Evolutionary conservation across 2,888 invertebrate genomes (phyloP).

Genomic region (Scaptomyza cyrtandrae): DNA sequence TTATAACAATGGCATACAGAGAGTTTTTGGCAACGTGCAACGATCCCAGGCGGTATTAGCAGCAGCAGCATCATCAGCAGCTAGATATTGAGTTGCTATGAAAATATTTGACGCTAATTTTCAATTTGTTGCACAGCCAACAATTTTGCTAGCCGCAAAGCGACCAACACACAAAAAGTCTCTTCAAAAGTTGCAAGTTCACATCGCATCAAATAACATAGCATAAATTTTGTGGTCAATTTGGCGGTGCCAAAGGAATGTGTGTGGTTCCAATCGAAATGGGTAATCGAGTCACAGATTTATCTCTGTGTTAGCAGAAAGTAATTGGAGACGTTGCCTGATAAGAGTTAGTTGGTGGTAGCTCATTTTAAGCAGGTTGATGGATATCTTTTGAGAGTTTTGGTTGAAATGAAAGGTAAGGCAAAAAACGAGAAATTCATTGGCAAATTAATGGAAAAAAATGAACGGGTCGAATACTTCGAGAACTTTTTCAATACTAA

Average conservation of each 20-base stretch:
- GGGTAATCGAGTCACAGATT: slow-evolving; percentile 14
- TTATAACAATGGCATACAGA: slow-evolving; percentile 26
- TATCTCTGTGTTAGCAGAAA: not conserved
- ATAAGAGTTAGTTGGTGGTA: not conserved
- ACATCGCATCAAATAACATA: slow-evolving; percentile 40
- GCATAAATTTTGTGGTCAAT: slow-evolving; percentile 51
- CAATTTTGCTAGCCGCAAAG: slow-evolving; percentile 42
- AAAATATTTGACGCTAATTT: slow-evolving; percentile 69
- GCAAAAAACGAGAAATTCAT: not conserved
- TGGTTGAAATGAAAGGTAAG: not conserved
- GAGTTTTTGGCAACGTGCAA: slow-evolving; percentile 46
- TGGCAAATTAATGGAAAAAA: too few relatives aligned
- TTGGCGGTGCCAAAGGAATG: slow-evolving; percentile 34
- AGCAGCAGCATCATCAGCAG: not conserved
- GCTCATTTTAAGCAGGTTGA: slow-evolving; percentile 7
- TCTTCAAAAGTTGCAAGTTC: slow-evolving; percentile 48
- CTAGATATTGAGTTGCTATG: slow-evolving; percentile 54
- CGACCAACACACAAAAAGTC: slow-evolving; percentile 2
- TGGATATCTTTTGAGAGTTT: not conserved
- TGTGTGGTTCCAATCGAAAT: slow-evolving; percentile 34
- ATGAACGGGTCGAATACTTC: too few relatives aligned
- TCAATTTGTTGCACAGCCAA: slow-evolving; percentile 69
- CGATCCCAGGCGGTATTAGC: slow-evolving; percentile 15
- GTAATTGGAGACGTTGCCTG: not conserved
- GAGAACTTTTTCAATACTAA: not conserved